phyloP scores from a whole-genome alignment of 2,888 invertebrate species.

The Campopleginae sp. region DNA sequence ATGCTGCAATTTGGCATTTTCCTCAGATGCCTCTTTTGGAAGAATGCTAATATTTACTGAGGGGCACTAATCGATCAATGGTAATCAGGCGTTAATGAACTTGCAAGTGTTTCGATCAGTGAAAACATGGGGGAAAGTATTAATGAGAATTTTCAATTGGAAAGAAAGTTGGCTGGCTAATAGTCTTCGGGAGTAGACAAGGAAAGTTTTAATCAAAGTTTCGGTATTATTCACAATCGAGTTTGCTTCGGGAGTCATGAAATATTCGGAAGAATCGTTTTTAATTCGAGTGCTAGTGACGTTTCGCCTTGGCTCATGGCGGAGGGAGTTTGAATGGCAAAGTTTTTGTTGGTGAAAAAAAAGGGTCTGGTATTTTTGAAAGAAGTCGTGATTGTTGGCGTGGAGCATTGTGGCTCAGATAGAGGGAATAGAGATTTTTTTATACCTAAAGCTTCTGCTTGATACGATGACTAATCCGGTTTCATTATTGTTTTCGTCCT shows the following conservation, averaged over 20 bases:
- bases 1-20: neutral
- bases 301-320: neutral
- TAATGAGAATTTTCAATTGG: neutral
- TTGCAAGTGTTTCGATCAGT: too few species aligned
- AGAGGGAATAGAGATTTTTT: conserved; percentile 23
- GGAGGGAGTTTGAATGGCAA: neutral
- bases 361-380: neutral
- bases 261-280: neutral
- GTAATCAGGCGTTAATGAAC: too few species aligned
- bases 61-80: too few species aligned
- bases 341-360: neutral
- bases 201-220: neutral
- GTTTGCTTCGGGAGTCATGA: neutral
- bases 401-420: conserved; percentile 17
- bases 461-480: conserved; percentile 60
- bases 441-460: conserved; percentile 7
- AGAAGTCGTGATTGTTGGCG: conserved; percentile 19
- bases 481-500: conserved; percentile 60
- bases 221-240: neutral
- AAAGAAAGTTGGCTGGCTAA: neutral
- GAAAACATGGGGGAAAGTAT: neutral
- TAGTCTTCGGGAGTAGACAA: neutral
- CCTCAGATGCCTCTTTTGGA: too few species aligned
- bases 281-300: neutral
- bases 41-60: too few species aligned